These are phyloP conservation scores for Morpho deidamia DNA, from an alignment of 2,888 invertebrate species.

Conservation along the genomic window DNA sequence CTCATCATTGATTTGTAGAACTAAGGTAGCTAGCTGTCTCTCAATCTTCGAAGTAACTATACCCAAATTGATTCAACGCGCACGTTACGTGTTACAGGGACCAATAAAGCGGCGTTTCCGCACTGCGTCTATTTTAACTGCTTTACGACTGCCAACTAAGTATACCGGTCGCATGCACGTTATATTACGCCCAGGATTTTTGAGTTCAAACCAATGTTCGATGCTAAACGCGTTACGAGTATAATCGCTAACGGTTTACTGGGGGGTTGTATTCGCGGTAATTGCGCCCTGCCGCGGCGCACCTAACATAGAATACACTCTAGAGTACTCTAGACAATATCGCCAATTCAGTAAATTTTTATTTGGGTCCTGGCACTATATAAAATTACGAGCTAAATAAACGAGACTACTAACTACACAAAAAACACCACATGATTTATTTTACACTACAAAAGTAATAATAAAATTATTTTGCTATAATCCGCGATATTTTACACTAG, in stretches of 20 bases:
- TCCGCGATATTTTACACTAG: no score
- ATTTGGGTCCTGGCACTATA: background rate
- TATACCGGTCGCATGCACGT: slow-evolving; percentile 52
- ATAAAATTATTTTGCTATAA: no score
- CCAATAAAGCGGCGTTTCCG: slow-evolving; percentile 65
- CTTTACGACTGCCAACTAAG: slow-evolving; percentile 59
- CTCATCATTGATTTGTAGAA: background rate
- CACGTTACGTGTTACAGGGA: slow-evolving; percentile 65
- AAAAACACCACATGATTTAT: no score
- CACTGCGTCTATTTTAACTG: slow-evolving; percentile 67
- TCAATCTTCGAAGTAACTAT: slow-evolving; percentile 57
- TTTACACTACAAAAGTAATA: no score
- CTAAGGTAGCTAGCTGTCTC: slow-evolving; percentile 28
- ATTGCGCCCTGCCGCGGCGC: slow-evolving; percentile 43
- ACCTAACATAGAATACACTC: slow-evolving; percentile 37
- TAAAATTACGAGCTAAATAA: no score
- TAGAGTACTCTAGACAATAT: slow-evolving; percentile 37
- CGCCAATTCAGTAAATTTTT: slow-evolving; percentile 32
- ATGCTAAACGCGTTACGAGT: slow-evolving; percentile 51
- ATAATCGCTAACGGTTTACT: slow-evolving; percentile 40
- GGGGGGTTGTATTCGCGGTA: slow-evolving; percentile 48
- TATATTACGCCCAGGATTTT: slow-evolving; percentile 41
- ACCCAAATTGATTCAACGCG: slow-evolving; percentile 60
- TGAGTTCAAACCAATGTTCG: slow-evolving; percentile 47
- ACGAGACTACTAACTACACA: no score